These are phyloP conservation scores for Blennius ocellaris DNA, from an alignment of 2,113 vertebrate species.

Conservation along the genomic window DNA sequence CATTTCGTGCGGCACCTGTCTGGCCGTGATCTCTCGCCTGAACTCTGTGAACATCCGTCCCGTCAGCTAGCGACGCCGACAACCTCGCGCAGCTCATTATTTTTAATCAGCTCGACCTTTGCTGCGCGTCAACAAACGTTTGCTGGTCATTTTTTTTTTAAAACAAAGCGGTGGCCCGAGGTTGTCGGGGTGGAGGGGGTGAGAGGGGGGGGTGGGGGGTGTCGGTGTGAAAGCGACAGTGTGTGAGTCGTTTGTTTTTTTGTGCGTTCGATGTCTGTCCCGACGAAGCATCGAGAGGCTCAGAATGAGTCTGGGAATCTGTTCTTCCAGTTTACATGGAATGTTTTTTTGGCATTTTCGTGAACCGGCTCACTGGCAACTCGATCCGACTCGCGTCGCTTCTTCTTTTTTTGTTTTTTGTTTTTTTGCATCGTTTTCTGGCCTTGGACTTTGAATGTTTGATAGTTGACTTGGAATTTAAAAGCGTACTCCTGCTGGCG, in stretches of 20 bases:
- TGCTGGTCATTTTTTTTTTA: too few species aligned
- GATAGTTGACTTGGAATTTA: constrained; percentile 19
- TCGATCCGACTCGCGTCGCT: not conserved
- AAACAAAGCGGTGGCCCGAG: too few species aligned
- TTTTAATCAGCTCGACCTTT: constrained; percentile 47
- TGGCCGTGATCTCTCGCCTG: too few species aligned
- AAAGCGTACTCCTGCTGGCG: constrained; percentile 42
- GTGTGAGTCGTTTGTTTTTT: constrained; percentile 54
- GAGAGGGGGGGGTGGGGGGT: too few species aligned
- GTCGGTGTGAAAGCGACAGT: not conserved
- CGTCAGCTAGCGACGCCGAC: not conserved
- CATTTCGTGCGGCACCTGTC: too few species aligned
- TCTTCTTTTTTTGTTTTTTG: not conserved
- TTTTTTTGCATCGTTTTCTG: too few species aligned
- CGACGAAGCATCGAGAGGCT: not conserved
- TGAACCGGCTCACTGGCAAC: too few species aligned
- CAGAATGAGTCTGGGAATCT: not conserved
- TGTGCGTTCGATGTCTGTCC: constrained; percentile 39
- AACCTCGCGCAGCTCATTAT: constrained; percentile 22
- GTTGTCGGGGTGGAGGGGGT: too few species aligned
- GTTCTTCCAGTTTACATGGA: constrained; percentile 50
- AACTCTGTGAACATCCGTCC: not conserved
- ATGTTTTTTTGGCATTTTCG: constrained; percentile 64
- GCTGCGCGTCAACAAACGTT: not conserved
- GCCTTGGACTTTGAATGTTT: not conserved